phyloP scores from a whole-genome alignment of 1,140 invertebrate species.

The Euwallacea similis region DNA sequence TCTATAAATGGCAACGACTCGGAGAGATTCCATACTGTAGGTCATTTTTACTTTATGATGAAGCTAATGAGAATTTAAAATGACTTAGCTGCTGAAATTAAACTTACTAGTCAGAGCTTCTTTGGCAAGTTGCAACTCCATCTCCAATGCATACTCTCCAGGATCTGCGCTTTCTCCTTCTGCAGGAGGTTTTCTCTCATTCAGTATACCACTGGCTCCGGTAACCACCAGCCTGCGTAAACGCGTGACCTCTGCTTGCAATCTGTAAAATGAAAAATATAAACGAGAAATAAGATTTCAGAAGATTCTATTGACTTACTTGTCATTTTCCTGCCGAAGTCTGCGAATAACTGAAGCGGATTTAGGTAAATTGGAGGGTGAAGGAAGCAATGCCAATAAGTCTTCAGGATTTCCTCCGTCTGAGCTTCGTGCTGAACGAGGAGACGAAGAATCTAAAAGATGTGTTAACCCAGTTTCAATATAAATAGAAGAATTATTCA shows the following conservation, averaged over 20 bases:
- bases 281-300: background rate
- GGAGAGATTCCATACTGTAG: too few species aligned
- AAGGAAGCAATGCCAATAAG: conserved; percentile 43
- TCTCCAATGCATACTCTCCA: conserved; percentile 56
- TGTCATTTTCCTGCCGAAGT: conserved; percentile 67
- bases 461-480: background rate
- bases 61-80: too few species aligned
- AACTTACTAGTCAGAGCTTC: conserved; percentile 56
- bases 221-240: conserved; percentile 59
- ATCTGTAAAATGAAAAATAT: conserved; percentile 25
- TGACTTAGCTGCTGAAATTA: background rate
- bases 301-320: conserved; percentile 34
- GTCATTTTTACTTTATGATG: too few species aligned
- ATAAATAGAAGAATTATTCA: too few species aligned
- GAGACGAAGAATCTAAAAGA: conserved; percentile 47
- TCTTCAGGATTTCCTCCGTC: conserved; percentile 48
- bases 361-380: conserved; percentile 46
- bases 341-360: conserved; percentile 55
- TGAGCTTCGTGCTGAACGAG: conserved; percentile 47
- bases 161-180: conserved; percentile 37
- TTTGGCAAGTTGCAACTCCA: conserved; percentile 62
- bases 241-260: conserved; percentile 68
- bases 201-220: conserved; percentile 46
- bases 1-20: too few species aligned
- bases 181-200: conserved; percentile 45